A percentile compares a stretch with the other conserved stretches of the same genome.
These are phyloP conservation scores for Scolopax mira DNA, from an alignment of 2,113 vertebrate genomes.

Conservation along the genomic window DNA sequence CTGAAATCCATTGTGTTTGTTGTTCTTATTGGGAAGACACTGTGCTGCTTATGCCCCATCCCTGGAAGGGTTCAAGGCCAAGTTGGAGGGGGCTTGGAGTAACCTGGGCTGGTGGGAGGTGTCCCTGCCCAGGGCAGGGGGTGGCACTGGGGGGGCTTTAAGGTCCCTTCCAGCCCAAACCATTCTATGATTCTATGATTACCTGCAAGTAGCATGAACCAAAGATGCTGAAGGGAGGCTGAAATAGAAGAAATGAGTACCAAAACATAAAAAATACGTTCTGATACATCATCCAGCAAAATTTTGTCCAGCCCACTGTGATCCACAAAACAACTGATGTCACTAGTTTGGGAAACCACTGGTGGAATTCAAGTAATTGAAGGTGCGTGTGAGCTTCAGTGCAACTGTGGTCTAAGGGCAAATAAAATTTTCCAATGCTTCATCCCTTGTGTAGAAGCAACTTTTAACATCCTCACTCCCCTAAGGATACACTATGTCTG, in stretches of 20 bases:
- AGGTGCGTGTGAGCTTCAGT: not conserved
- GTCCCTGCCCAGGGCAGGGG: too few relatives aligned
- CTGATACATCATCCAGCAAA: not conserved
- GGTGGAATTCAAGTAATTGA: not conserved
- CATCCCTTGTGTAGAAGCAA: not conserved
- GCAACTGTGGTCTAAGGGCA: not conserved
- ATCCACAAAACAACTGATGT: not conserved
- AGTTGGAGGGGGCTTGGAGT: too few relatives aligned
- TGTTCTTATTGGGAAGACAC: not conserved
- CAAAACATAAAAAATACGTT: not conserved
- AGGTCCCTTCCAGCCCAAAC: too few relatives aligned
- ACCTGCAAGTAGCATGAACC: accelerated
- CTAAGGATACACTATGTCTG: not conserved
- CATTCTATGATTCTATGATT: too few relatives aligned
- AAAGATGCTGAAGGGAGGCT: not conserved
- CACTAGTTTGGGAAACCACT: not conserved
- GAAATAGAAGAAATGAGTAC: not conserved
- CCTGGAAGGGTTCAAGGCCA: too few relatives aligned
- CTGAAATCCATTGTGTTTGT: not conserved
- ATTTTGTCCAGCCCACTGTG: not conserved
- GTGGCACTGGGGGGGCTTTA: too few relatives aligned
- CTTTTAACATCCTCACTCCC: not conserved
- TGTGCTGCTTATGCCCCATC: not conserved
- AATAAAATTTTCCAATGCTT: not conserved
- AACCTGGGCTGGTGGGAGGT: too few relatives aligned